phyloP scores from a whole-genome alignment of 2,888 invertebrate species.

The Tachina grossa region DNA sequence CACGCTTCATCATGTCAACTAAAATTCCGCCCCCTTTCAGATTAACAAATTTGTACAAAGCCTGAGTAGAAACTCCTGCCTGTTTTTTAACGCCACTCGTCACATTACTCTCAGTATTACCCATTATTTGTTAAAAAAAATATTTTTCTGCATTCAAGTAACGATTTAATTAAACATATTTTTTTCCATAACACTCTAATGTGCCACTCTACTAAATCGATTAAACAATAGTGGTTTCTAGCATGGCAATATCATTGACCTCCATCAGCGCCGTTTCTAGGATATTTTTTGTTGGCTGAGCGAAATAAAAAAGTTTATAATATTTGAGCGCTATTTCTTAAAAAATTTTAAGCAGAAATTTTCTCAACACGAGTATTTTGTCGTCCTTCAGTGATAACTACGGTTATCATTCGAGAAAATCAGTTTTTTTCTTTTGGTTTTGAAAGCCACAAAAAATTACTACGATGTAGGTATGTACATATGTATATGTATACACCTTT shows the following conservation, averaged over 20 bases:
- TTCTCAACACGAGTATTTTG: too few relatives aligned
- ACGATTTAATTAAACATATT: slow-evolving; percentile 4
- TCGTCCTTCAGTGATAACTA: too few relatives aligned
- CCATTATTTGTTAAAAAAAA: slow-evolving; percentile 83
- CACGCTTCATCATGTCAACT: slow-evolving; percentile 96
- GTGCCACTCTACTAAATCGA: slow-evolving; percentile 48
- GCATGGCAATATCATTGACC: slow-evolving; percentile 53
- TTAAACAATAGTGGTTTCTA: slow-evolving; percentile 56
- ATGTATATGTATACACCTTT: too few relatives aligned
- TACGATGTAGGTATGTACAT: too few relatives aligned
- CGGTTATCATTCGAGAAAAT: too few relatives aligned
- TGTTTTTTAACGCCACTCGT: slow-evolving; percentile 98
- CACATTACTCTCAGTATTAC: slow-evolving; percentile 94
- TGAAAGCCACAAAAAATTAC: too few relatives aligned
- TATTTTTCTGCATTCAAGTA: not conserved
- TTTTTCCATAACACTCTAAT: not conserved
- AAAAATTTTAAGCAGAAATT: too few relatives aligned
- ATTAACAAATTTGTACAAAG: slow-evolving; percentile 94
- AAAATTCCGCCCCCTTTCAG: slow-evolving; percentile 96
- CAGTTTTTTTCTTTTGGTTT: too few relatives aligned
- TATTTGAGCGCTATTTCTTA: too few relatives aligned
- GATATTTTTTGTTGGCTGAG: slow-evolving; percentile 15
- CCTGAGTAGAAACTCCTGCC: slow-evolving; percentile 92
- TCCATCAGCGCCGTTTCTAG: slow-evolving; percentile 46
- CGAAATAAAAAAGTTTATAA: too few relatives aligned